phyloP scores from a whole-genome alignment of 2,888 invertebrate genomes.

The Scaptomyza tumidula region DNA sequence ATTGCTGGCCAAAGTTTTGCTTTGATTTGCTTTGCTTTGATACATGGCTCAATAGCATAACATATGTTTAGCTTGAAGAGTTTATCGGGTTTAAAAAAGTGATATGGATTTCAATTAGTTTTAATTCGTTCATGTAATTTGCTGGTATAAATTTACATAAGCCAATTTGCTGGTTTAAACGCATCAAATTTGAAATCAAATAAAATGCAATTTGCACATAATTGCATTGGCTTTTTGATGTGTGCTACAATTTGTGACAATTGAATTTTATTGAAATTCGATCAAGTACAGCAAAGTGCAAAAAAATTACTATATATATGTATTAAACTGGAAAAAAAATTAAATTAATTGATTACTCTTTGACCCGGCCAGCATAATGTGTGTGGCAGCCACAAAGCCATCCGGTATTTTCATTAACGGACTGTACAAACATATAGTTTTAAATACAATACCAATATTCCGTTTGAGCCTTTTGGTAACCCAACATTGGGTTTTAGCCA shows the following conservation, averaged over 20 bases:
- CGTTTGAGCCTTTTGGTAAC: constrained; percentile 16
- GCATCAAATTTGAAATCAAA: constrained; percentile 53
- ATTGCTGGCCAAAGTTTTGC: constrained; percentile 12
- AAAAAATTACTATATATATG: constrained; percentile 7
- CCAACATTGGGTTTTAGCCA: constrained; percentile 29
- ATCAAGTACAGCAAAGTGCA: constrained; percentile 11
- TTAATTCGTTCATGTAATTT: constrained; percentile 26
- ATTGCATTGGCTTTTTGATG: constrained; percentile 58
- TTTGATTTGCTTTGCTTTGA: neutral
- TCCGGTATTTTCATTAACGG: constrained; percentile 40
- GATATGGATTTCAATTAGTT: constrained; percentile 43
- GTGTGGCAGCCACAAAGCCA: constrained; percentile 24
- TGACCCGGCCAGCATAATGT: constrained; percentile 11
- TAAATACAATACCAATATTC: constrained; percentile 38
- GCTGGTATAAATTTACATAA: constrained; percentile 53
- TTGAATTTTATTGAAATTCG: constrained; percentile 56
- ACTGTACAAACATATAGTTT: constrained; percentile 16
- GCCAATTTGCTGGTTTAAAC: constrained; percentile 47
- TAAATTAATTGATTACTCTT: constrained; percentile 35
- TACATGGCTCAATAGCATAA: neutral
- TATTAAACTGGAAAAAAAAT: neutral
- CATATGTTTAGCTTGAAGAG: neutral
- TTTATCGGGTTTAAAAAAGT: neutral
- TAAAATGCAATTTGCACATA: constrained; percentile 71
- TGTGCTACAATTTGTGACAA: constrained; percentile 63